phyloP scores from a whole-genome alignment of 2,888 invertebrate genomes.

The Leptinotarsa juncta region DNA sequence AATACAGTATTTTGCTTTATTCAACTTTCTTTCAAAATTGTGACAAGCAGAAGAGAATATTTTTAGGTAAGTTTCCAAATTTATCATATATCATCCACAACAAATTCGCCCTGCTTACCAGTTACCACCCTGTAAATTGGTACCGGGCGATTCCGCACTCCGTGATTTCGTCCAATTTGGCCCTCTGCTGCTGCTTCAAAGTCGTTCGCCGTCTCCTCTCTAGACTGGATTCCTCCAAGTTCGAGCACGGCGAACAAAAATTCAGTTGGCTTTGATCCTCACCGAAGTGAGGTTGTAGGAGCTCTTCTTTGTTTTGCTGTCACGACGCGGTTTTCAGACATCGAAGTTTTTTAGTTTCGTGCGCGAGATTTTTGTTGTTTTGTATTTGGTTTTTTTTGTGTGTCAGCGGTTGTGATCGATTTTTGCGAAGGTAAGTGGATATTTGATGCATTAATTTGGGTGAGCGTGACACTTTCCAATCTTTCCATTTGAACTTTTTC shows the following conservation, averaged over 20 bases:
- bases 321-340: conserved; percentile 25
- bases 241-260: conserved; percentile 23
- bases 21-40: no score
- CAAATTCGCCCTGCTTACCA: no score
- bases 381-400: background rate
- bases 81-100: background rate
- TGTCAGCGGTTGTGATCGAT: conserved; percentile 2
- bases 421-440: conserved; percentile 6
- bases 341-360: conserved; percentile 22
- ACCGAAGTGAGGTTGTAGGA: conserved; percentile 18
- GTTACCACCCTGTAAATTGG: conserved; percentile 7
- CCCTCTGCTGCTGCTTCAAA: conserved; percentile 1
- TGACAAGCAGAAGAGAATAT: no score
- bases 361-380: conserved; percentile 14
- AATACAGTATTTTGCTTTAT: no score
- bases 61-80: background rate
- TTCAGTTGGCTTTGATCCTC: conserved; percentile 33
- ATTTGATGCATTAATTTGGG: background rate
- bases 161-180: conserved; percentile 13
- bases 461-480: no score
- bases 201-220: conserved; percentile 11
- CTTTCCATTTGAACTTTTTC: no score
- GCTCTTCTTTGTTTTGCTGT: conserved; percentile 16
- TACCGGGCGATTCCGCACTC: conserved; percentile 10
- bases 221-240: conserved; percentile 17